phyloP scores from a whole-genome alignment of 2,113 vertebrate genomes.

The Phrynosoma blainvillii region DNA sequence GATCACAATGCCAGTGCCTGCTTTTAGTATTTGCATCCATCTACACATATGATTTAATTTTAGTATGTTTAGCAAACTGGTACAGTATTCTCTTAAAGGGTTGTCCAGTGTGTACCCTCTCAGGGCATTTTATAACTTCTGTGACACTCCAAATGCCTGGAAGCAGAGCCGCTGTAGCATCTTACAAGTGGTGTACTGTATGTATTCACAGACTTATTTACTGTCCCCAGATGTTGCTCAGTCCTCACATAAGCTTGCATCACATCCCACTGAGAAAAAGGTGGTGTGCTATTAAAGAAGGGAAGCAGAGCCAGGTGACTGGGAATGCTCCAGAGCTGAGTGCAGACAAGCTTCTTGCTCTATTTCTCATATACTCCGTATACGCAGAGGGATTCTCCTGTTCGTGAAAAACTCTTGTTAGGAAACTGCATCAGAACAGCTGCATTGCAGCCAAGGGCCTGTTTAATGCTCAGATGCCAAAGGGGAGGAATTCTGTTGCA shows the following conservation, averaged over 20 bases:
- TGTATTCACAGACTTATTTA: neutral
- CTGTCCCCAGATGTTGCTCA: neutral
- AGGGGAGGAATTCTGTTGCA: no score
- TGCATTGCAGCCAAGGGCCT: no score
- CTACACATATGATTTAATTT: constrained; percentile 3
- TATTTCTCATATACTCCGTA: neutral
- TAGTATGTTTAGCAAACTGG: neutral
- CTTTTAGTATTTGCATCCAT: neutral
- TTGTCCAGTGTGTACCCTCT: neutral
- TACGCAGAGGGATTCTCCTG: neutral
- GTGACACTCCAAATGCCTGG: no score
- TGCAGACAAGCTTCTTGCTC: neutral
- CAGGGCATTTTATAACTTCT: neutral
- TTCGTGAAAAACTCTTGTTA: neutral
- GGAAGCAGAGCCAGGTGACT: neutral
- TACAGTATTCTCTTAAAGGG: neutral
- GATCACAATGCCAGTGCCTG: neutral
- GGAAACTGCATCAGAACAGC: no score
- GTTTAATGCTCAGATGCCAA: no score
- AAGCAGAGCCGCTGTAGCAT: neutral
- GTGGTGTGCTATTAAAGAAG: neutral
- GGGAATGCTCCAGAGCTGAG: neutral
- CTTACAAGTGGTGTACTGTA: no score
- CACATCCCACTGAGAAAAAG: neutral
- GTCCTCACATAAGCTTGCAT: neutral